These are phyloP conservation scores for Hydropotes inermis DNA, from an alignment of 2,113 vertebrate species.

Conservation along the genomic window DNA sequence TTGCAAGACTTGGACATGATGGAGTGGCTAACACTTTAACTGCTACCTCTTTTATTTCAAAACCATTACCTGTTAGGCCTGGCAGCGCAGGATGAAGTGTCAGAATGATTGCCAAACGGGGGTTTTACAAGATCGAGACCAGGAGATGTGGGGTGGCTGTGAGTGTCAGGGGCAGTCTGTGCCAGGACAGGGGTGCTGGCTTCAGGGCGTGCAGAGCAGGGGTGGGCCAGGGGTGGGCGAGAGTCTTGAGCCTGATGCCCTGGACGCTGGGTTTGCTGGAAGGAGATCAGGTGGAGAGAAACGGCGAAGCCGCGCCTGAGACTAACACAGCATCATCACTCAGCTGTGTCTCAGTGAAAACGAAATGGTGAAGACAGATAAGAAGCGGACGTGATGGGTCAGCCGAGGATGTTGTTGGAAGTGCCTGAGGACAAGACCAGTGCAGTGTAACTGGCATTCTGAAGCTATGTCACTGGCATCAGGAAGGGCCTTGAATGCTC, in stretches of 20 bases:
- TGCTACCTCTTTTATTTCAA: neutral
- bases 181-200: neutral
- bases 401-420: neutral
- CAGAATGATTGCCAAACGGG: neutral
- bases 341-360: neutral
- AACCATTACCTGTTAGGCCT: neutral
- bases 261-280: neutral
- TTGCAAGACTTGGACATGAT: neutral
- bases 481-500: neutral
- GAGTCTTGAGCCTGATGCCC: neutral
- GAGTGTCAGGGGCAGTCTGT: neutral
- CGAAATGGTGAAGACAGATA: neutral
- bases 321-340: neutral
- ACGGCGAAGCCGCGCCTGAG: neutral
- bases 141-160: neutral
- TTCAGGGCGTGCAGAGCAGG: neutral
- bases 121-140: neutral
- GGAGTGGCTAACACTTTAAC: neutral
- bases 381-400: neutral
- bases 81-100: neutral
- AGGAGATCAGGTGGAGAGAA: neutral
- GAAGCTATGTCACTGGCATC: neutral
- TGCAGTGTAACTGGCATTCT: neutral
- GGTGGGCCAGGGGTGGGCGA: fast-evolving
- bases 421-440: neutral